A percentile compares a stretch with the other conserved stretches of the same genome.
Evolutionary conservation across 2,113 vertebrate genomes (phyloP).

Genomic region (Gavia stellata): DNA sequence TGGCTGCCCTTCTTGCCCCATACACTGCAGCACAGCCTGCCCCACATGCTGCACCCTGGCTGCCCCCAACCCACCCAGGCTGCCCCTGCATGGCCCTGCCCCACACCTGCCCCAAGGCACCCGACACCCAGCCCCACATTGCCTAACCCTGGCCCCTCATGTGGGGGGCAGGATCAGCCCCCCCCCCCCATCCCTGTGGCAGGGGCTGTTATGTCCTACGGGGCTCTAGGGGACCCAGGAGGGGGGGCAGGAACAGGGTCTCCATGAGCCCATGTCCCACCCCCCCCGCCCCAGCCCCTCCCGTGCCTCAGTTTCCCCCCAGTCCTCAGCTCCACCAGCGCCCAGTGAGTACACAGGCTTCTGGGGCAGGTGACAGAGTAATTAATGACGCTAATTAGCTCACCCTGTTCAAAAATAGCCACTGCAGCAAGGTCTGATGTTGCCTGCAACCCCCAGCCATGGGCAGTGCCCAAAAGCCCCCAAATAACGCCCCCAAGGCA

Average conservation of each 20-base stretch:
- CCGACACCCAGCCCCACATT: neutral
- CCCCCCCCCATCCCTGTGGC: neutral
- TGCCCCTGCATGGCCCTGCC: neutral
- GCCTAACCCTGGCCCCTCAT: neutral
- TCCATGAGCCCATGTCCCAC: no score
- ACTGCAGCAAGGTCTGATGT: neutral
- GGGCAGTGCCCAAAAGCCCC: neutral
- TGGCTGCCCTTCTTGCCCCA: no score
- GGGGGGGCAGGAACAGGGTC: neutral
- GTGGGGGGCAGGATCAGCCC: neutral
- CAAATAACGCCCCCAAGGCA: neutral
- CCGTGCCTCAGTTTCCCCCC: neutral
- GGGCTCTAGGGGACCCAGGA: rapidly evolving
- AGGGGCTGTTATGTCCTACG: neutral
- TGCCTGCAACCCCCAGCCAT: neutral
- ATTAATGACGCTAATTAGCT: conserved; percentile 57
- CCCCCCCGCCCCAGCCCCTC: no score
- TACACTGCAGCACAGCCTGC: no score
- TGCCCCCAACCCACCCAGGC: neutral
- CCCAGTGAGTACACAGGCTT: neutral
- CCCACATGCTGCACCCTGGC: neutral
- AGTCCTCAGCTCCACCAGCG: neutral
- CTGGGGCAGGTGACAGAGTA: neutral
- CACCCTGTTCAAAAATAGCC: neutral
- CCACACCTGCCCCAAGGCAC: neutral